Evolutionary conservation across 1,140 invertebrate species (phyloP), one percentile per base, ranked within the genome.

Genomic region (Nebria ingens): DNA sequence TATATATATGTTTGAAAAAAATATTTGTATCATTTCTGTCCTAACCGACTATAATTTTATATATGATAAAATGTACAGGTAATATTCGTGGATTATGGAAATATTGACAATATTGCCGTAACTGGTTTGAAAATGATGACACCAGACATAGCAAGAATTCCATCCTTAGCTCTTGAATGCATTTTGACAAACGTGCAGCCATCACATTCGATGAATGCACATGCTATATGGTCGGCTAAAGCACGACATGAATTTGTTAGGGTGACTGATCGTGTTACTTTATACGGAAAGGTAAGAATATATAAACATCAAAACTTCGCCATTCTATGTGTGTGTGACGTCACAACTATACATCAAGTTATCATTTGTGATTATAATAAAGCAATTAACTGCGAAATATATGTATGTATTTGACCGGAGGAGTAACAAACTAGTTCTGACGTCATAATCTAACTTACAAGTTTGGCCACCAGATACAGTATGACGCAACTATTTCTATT

Each of bases 1-100:
- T n/a, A n/a, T n/a, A n/a, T n/a, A n/a, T n/a, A n/a, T n/a, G n/a
- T n/a, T 25, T 50, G 34, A 21, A 38, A 13, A 58, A 25, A 22
- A 1, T 53, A 12, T 50, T 3, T 40, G 52, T 15, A 22, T 19
- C 21, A 13, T 53, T 9, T 40, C 4, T 52, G 9, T 9, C 23
- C 12, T 52, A 22, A n/a, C n/a, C n/a, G n/a, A n/a, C n/a, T n/a
- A n/a, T n/a, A n/a, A n/a, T n/a, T n/a, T n/a, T 21, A 6, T 25
- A 51, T 56, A 55, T 54, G 34, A 54, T 58, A 54, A 23, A 11
- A 6, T 21, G 65, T 64, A 40, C 59, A 77, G 73, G 78, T 93
- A 2, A 76, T 82, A 49, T 91, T 84, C 64, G 79, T 93, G 19
- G 91, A 96, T 68, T 85, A 77, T 70, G 92, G 92, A n/a, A 82